A percentile compares a stretch with the other conserved stretches of the same genome.
phyloP scores from a whole-genome alignment of 2,113 vertebrate species.

The Pseudorectes ferrugineus region DNA sequence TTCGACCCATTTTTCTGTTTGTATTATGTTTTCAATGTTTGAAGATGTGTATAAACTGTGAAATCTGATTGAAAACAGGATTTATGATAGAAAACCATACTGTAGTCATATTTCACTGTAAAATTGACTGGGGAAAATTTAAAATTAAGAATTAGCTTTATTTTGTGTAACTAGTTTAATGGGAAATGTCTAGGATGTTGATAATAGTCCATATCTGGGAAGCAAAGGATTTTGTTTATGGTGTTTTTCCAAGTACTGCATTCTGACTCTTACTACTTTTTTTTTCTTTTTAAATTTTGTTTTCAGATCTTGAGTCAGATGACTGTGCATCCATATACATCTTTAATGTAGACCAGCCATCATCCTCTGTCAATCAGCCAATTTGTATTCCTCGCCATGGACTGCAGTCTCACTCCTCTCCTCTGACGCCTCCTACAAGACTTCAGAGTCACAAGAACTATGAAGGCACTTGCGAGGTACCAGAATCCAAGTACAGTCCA shows the following conservation, averaged over 20 bases:
- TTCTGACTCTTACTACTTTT: neutral
- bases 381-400: constrained; percentile 87
- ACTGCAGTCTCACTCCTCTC: constrained; percentile 83
- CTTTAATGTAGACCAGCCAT: constrained; percentile 90
- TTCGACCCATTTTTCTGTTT: neutral
- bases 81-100: neutral
- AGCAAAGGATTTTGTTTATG: neutral
- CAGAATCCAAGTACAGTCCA: constrained; percentile 84
- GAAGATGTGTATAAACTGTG: neutral
- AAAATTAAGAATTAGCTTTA: neutral
- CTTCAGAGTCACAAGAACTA: constrained; percentile 82
- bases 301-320: constrained; percentile 90
- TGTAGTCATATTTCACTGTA: neutral
- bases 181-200: neutral
- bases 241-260: neutral
- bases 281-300: neutral
- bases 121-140: neutral
- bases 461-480: constrained; percentile 77
- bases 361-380: constrained; percentile 85
- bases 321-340: constrained; percentile 95
- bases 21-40: neutral
- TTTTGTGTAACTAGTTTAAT: neutral
- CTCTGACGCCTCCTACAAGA: constrained; percentile 81
- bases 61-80: neutral
- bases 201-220: neutral